Percentiles rank a stretch among this genome's conserved stretches.
phyloP scores from a whole-genome alignment of 2,888 invertebrate species.

The Drosophila melanosoma region DNA sequence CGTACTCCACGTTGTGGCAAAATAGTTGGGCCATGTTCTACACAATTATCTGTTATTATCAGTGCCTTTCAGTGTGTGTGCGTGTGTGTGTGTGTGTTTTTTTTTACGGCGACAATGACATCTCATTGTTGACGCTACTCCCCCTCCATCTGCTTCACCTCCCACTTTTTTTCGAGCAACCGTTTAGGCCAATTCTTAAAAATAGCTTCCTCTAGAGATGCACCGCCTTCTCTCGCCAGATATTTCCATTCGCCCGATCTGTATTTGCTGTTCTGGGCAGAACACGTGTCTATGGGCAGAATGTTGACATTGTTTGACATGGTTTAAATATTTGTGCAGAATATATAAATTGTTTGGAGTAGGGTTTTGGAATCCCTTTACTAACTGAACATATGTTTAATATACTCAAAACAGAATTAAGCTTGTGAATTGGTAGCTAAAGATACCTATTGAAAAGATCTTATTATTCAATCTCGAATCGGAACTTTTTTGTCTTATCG shows the following conservation, averaged over 20 bases:
- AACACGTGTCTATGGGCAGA: slow-evolving; percentile 68
- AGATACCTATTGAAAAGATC: not conserved
- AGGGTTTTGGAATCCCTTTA: slow-evolving; percentile 1
- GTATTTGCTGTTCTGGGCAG: slow-evolving; percentile 50
- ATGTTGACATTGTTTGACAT: slow-evolving; percentile 27
- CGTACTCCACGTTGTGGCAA: slow-evolving; percentile 48
- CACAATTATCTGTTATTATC: slow-evolving; percentile 84
- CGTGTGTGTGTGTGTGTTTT: slow-evolving; percentile 5
- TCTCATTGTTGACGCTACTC: slow-evolving; percentile 56
- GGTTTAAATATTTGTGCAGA: slow-evolving; percentile 5
- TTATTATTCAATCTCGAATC: not conserved
- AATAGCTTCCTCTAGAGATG: slow-evolving; percentile 72
- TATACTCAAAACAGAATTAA: not conserved
- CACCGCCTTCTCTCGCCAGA: slow-evolving; percentile 18
- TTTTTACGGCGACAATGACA: slow-evolving; percentile 65
- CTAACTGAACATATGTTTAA: slow-evolving; percentile 1
- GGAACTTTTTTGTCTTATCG: not conserved
- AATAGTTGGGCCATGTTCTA: slow-evolving; percentile 83
- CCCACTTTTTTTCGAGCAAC: slow-evolving; percentile 17
- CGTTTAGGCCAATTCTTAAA: slow-evolving; percentile 77
- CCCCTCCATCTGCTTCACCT: not conserved
- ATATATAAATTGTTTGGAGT: slow-evolving; percentile 1
- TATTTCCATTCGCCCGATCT: slow-evolving; percentile 24
- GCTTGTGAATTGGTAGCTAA: not conserved
- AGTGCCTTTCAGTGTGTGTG: slow-evolving; percentile 57